Evolutionary conservation across 2,888 invertebrate species (phyloP).

Genomic region (Pollenia griseotomentosa): DNA sequence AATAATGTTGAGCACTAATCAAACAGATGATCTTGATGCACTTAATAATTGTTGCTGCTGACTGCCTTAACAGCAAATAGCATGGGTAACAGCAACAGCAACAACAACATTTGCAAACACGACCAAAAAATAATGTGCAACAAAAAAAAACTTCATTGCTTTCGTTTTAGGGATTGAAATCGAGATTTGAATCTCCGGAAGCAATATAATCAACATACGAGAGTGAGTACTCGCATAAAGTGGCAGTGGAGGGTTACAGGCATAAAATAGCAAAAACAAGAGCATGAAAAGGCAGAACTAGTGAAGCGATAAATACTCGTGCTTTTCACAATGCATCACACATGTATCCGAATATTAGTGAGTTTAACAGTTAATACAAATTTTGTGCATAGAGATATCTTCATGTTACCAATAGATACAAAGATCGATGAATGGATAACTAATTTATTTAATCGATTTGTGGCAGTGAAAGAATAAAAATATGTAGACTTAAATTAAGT

Average conservation of each 20-base stretch:
- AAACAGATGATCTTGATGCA: constrained; percentile 82
- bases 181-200: constrained; percentile 81
- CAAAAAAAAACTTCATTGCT: constrained; percentile 51
- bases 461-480: constrained; percentile 21
- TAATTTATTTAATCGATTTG: constrained; percentile 60
- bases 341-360: constrained; percentile 42
- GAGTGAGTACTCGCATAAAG: constrained; percentile 30
- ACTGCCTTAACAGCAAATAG: constrained; percentile 65
- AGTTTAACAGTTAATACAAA: neutral
- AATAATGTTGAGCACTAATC: constrained; percentile 72
- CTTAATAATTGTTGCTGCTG: constrained; percentile 78
- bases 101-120: constrained; percentile 17
- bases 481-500: constrained; percentile 21
- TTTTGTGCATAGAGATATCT: constrained; percentile 47
- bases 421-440: constrained; percentile 36
- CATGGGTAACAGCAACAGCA: constrained; percentile 29
- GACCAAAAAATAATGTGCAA: neutral
- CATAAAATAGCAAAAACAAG: constrained; percentile 24
- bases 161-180: constrained; percentile 75
- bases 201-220: constrained; percentile 76
- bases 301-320: constrained; percentile 63
- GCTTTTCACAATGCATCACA: neutral
- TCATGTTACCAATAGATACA: constrained; percentile 52
- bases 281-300: constrained; percentile 35
- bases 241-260: constrained; percentile 42